A percentile compares a stretch with the other conserved stretches of the same genome.
Conservation (phyloP, 2,888 invertebrate genomes). For the Polydrusus cervinus region DNA sequence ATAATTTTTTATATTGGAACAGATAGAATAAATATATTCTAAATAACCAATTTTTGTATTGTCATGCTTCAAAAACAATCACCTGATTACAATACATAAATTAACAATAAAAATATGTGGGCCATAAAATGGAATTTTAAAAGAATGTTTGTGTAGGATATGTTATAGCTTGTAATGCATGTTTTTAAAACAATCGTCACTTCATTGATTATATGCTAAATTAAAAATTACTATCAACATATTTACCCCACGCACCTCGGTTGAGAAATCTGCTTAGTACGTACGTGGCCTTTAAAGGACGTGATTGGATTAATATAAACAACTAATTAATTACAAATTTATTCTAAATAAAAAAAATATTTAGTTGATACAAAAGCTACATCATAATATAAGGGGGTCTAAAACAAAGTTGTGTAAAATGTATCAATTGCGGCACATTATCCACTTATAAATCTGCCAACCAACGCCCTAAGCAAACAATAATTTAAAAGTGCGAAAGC, state of each 20-base stretch:
- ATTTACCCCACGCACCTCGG: conserved; percentile 33
- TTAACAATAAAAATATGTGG: conserved; percentile 35
- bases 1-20: too few species aligned
- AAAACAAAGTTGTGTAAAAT: too few species aligned
- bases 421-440: too few species aligned
- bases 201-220: conserved; percentile 46
- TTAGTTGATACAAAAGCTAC: background rate
- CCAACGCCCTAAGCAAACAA: background rate
- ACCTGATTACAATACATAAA: background rate
- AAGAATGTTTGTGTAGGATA: conserved; percentile 33
- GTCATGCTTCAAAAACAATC: background rate
- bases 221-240: conserved; percentile 33
- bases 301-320: conserved; percentile 18
- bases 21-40: too few species aligned
- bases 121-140: conserved; percentile 27
- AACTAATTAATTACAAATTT: background rate
- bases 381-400: too few species aligned
- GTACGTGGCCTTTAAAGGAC: conserved; percentile 44
- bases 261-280: conserved; percentile 28
- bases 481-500: background rate
- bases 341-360: background rate
- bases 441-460: background rate
- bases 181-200: conserved; percentile 42
- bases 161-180: conserved; percentile 25
- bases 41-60: background rate